These are phyloP conservation scores for Vulpes ferrilata DNA, from an alignment of 2,113 vertebrate genomes.

Conservation along the genomic window DNA sequence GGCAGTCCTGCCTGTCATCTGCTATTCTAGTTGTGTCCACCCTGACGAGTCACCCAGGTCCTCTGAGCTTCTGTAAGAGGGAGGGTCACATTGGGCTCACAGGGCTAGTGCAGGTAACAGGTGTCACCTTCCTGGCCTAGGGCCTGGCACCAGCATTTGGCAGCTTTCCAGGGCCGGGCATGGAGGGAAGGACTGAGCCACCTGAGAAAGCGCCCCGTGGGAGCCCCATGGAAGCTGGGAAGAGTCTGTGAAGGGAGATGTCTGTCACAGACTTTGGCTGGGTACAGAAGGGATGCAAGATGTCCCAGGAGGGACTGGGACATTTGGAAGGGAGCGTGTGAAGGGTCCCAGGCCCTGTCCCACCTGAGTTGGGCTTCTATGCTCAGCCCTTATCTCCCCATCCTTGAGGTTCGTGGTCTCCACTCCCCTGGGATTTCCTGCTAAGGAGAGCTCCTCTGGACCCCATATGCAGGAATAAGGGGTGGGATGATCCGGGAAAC, in stretches of 20 bases:
- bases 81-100: not conserved
- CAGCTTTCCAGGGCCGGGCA: not conserved
- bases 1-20: not conserved
- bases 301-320: accelerated
- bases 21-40: not conserved
- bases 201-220: not conserved
- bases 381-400: too few relatives aligned
- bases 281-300: not conserved
- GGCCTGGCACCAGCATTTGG: not conserved
- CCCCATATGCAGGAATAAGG: not conserved
- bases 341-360: not conserved
- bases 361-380: not conserved
- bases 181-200: too few relatives aligned
- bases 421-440: not conserved
- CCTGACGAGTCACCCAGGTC: not conserved
- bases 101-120: not conserved
- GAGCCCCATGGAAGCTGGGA: not conserved
- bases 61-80: not conserved
- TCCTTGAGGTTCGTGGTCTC: too few relatives aligned
- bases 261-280: not conserved
- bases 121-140: not conserved
- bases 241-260: accelerated
- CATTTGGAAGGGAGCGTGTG: not conserved
- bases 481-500: not conserved
- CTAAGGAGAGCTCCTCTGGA: not conserved